Evolutionary conservation across 2,888 invertebrate species (phyloP).

Genomic region (Noctua comes): DNA sequence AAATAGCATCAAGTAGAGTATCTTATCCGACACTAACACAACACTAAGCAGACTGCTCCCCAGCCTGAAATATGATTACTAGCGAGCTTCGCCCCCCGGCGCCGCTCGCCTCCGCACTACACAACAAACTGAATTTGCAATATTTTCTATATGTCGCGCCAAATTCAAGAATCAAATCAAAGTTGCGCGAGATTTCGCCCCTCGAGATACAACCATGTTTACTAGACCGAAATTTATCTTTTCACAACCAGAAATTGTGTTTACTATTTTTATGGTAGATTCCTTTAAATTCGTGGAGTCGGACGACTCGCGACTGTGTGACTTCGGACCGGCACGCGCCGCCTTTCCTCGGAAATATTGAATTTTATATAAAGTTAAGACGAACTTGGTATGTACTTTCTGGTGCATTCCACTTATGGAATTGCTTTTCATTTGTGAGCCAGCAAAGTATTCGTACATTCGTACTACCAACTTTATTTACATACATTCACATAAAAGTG

Average conservation of each 20-base stretch:
- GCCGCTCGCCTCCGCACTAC: conserved; percentile 58
- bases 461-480: conserved; percentile 61
- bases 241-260: conserved; percentile 82
- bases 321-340: conserved; percentile 66
- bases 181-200: conserved; percentile 79
- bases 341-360: conserved; percentile 75
- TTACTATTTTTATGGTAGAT: conserved; percentile 83
- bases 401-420: conserved; percentile 76
- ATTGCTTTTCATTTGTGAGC: conserved; percentile 75
- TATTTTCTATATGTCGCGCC: conserved; percentile 79
- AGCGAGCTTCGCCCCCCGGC: conserved; percentile 43
- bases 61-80: conserved; percentile 59
- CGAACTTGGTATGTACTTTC: conserved; percentile 65
- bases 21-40: conserved; percentile 30
- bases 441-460: conserved; percentile 40
- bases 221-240: conserved; percentile 81
- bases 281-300: conserved; percentile 75
- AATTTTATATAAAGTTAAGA: conserved; percentile 78
- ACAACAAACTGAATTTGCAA: conserved; percentile 79
- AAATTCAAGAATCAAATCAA: conserved; percentile 86
- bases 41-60: conserved; percentile 39
- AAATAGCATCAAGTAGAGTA: background rate
- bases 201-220: conserved; percentile 77
- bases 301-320: conserved; percentile 71
- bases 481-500: conserved; percentile 64